Percentiles rank a stretch among this genome's conserved stretches.
Evolutionary conservation across 2,888 invertebrate species (phyloP).

Genomic region (Willowsia nigromaculata): DNA sequence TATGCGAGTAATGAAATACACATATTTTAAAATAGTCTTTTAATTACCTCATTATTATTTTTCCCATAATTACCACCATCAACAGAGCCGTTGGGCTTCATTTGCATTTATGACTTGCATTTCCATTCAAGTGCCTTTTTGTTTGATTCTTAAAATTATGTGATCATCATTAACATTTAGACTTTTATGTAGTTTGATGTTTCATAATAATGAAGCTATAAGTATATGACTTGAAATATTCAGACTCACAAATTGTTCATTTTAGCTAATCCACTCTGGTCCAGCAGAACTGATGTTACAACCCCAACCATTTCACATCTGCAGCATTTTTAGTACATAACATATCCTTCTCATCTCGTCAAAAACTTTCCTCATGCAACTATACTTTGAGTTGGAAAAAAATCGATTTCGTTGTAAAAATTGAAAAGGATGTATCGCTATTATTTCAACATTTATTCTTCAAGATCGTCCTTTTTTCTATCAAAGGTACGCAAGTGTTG

Average conservation of each 20-base stretch:
- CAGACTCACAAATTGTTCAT: background rate
- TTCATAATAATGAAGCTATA: constrained; percentile 38
- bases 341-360: background rate
- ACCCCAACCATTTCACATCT: background rate
- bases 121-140: constrained; percentile 27
- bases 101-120: constrained; percentile 62
- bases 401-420: constrained; percentile 24
- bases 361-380: background rate
- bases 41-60: constrained; percentile 46
- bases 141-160: constrained; percentile 29
- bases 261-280: background rate
- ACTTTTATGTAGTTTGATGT: background rate
- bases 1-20: background rate
- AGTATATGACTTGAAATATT: background rate
- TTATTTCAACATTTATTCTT: constrained; percentile 23
- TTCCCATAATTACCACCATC: constrained; percentile 33
- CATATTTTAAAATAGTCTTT: constrained; percentile 19
- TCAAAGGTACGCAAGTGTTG: constrained; percentile 17
- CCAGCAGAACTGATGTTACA: background rate
- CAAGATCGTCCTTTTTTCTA: background rate
- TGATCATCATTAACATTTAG: constrained; percentile 39
- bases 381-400: background rate
- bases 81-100: constrained; percentile 39
- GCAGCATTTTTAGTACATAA: background rate
- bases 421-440: constrained; percentile 23